These are phyloP conservation scores for Trachelipus rathkii DNA, from an alignment of 1,140 invertebrate genomes.

Conservation along the genomic window DNA sequence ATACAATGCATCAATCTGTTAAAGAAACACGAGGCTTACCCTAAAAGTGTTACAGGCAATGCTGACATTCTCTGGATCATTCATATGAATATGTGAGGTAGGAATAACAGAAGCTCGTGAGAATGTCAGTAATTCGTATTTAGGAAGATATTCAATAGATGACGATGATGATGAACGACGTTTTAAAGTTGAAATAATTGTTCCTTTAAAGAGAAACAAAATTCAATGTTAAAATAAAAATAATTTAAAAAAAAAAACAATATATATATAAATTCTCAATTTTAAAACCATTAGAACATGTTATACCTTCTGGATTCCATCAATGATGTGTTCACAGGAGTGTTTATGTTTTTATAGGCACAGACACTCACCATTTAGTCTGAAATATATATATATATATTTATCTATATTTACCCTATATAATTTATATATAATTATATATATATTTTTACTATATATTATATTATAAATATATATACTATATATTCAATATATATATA, in stretches of 20 bases:
- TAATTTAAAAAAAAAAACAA: background rate
- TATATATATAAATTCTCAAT: no score
- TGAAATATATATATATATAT: no score
- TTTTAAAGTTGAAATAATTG: constrained; percentile 82
- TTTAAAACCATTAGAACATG: background rate
- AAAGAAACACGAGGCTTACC: constrained; percentile 55
- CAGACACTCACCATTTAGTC: no score
- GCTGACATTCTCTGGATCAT: constrained; percentile 88
- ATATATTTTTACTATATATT: no score
- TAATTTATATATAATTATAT: no score
- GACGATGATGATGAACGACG: constrained; percentile 50
- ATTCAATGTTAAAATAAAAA: background rate
- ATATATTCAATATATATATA: no score
- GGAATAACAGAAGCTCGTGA: constrained; percentile 82
- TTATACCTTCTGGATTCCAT: constrained; percentile 66
- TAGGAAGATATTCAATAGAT: constrained; percentile 42
- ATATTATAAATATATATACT: no score
- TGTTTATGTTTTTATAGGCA: no score
- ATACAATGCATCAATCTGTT: no score
- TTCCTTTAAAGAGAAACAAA: constrained; percentile 49
- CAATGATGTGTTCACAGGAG: no score
- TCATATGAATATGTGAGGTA: constrained; percentile 89
- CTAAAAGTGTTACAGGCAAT: constrained; percentile 85
- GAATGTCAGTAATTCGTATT: constrained; percentile 79
- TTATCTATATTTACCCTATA: no score